Conservation (phyloP, 2,888 invertebrate species). For the Nudaria mundana region DNA sequence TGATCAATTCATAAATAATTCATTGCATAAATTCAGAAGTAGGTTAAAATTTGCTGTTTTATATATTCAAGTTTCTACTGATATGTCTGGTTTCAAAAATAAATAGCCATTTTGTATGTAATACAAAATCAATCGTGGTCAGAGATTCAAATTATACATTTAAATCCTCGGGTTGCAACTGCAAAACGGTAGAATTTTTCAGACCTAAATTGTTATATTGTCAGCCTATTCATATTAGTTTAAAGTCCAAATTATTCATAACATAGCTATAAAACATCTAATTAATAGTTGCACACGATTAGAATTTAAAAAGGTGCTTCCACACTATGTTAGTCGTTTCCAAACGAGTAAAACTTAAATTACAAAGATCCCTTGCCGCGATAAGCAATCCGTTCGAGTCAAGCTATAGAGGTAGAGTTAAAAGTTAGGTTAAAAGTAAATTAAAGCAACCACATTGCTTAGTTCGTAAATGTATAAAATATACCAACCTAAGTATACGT, state of each 20-base stretch:
- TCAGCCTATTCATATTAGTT: slow-evolving; percentile 23
- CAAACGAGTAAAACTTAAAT: slow-evolving; percentile 39
- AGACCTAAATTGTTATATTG: slow-evolving; percentile 25
- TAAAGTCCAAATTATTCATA: slow-evolving; percentile 24
- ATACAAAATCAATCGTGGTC: neutral
- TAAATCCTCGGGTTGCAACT: too few relatives aligned
- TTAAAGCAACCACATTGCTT: slow-evolving; percentile 38
- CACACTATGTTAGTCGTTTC: slow-evolving; percentile 10
- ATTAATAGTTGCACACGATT: slow-evolving; percentile 19
- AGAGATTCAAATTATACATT: too few relatives aligned
- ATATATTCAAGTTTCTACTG: too few relatives aligned
- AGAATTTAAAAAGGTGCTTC: too few relatives aligned
- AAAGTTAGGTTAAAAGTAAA: slow-evolving; percentile 50
- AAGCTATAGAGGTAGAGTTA: slow-evolving; percentile 38
- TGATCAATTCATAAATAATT: too few relatives aligned
- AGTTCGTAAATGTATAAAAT: slow-evolving; percentile 39
- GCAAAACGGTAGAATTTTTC: neutral
- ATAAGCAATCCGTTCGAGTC: slow-evolving; percentile 43
- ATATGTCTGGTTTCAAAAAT: neutral
- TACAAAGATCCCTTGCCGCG: slow-evolving; percentile 37
- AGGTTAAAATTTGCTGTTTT: too few relatives aligned
- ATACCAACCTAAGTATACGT: slow-evolving; percentile 51
- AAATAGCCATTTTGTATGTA: neutral
- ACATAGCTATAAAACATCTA: slow-evolving; percentile 24
- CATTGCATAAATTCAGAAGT: too few relatives aligned